Evolutionary conservation across 2,888 invertebrate species (phyloP).

Genomic region (Cyclophora punctaria): DNA sequence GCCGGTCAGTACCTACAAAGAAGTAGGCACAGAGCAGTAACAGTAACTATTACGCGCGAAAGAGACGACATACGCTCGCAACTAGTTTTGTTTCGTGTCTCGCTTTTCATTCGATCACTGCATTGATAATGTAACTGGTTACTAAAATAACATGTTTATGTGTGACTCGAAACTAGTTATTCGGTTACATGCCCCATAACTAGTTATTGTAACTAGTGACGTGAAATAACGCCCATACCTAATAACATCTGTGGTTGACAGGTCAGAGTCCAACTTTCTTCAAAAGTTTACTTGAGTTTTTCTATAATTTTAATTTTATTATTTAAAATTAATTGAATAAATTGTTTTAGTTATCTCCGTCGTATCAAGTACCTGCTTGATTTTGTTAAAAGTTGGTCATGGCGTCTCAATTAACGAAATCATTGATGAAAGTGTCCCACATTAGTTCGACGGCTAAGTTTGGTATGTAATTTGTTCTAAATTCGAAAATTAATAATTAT

Average conservation of each 20-base stretch:
- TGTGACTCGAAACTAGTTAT: too few relatives aligned
- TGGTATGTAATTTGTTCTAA: conserved; percentile 38
- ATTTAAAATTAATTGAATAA: conserved; percentile 21
- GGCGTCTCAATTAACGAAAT: conserved; percentile 67
- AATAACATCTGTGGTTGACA: conserved; percentile 14
- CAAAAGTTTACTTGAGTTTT: conserved; percentile 37
- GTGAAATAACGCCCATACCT: too few relatives aligned
- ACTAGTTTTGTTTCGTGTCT: too few relatives aligned
- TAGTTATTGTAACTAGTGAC: too few relatives aligned
- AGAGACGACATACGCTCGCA: too few relatives aligned
- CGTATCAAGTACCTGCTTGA: conserved; percentile 22
- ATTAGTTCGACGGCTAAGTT: conserved; percentile 56
- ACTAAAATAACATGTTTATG: too few relatives aligned
- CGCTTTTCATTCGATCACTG: too few relatives aligned
- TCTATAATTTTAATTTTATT: conserved; percentile 25
- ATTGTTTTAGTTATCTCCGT: conserved; percentile 30
- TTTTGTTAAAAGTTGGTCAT: conserved; percentile 33
- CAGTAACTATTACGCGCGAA: too few relatives aligned
- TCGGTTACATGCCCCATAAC: too few relatives aligned
- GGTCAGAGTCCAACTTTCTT: conserved; percentile 70
- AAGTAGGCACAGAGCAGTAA: too few relatives aligned
- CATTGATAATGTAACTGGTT: too few relatives aligned
- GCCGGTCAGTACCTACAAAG: too few relatives aligned
- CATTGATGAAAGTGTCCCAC: conserved; percentile 52
- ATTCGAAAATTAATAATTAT: not conserved